These are phyloP conservation scores for Trypoxylus dichotomus DNA, from an alignment of 1,140 invertebrate genomes.

Conservation along the genomic window DNA sequence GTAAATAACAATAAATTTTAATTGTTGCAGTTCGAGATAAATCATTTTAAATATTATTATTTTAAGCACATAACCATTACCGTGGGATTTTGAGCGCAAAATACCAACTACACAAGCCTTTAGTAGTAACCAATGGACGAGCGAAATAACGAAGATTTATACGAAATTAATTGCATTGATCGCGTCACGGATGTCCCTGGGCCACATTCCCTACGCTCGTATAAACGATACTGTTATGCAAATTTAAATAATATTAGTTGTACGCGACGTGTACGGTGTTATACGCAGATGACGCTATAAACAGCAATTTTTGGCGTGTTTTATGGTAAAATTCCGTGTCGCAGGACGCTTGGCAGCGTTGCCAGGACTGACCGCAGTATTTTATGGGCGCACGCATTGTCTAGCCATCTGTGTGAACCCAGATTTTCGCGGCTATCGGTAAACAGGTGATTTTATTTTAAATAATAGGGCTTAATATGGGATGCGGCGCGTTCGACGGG, in stretches of 20 bases:
- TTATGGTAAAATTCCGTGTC: slow-evolving; percentile 20
- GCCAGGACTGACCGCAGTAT: slow-evolving; percentile 6
- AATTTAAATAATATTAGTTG: not conserved
- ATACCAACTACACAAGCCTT: not conserved
- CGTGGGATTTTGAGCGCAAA: too few relatives aligned
- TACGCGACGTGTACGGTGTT: not conserved
- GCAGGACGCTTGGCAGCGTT: not conserved
- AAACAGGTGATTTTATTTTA: not conserved
- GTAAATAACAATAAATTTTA: too few relatives aligned
- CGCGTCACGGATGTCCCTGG: not conserved
- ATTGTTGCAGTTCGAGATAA: too few relatives aligned
- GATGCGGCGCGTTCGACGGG: not conserved
- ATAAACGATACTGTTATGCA: not conserved
- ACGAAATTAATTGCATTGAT: not conserved
- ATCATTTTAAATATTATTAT: too few relatives aligned
- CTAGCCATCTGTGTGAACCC: not conserved
- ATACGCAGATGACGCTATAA: slow-evolving; percentile 17
- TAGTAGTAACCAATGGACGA: not conserved
- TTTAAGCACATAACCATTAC: too few relatives aligned
- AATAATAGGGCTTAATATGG: not conserved
- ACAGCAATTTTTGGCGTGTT: slow-evolving; percentile 23
- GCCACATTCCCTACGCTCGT: not conserved
- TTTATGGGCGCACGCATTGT: slow-evolving; percentile 2
- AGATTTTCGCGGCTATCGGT: not conserved
- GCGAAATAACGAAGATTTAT: not conserved